Percentiles rank a stretch among this genome's conserved stretches.
phyloP scores from a whole-genome alignment of 2,113 vertebrate genomes.

The Brachyhypopomus gauderio region DNA sequence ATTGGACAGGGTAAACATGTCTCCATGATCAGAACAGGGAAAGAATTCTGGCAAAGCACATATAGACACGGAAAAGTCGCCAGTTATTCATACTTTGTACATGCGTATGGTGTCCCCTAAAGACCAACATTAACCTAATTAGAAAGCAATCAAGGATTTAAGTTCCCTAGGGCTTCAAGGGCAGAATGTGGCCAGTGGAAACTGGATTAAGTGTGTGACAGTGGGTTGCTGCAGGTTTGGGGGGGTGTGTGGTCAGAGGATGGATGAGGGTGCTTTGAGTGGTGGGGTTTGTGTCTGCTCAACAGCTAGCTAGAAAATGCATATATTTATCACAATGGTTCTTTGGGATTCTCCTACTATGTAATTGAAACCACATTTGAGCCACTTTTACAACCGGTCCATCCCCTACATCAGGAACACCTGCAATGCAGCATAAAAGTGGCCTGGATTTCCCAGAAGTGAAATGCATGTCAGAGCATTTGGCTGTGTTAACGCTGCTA shows the following conservation, averaged over 20 bases:
- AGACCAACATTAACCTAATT: no score
- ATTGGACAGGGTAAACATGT: no score
- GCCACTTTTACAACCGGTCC: conserved; percentile 4
- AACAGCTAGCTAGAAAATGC: neutral
- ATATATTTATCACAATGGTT: neutral
- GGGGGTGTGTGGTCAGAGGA: neutral
- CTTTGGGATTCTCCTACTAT: conserved; percentile 13
- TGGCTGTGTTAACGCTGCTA: neutral
- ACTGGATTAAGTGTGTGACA: conserved; percentile 43
- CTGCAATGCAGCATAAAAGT: conserved; percentile 49
- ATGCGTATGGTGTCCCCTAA: no score
- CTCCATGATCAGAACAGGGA: no score
- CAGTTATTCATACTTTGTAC: no score
- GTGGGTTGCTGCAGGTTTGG: neutral
- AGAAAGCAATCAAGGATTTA: no score
- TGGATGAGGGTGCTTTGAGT: neutral
- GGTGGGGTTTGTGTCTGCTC: neutral
- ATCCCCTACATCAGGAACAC: conserved; percentile 19
- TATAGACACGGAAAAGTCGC: no score
- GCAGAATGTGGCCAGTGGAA: conserved; percentile 31
- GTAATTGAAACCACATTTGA: conserved; percentile 3
- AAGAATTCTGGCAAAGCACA: no score
- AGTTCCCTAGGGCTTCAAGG: no score
- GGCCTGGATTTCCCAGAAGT: conserved; percentile 54
- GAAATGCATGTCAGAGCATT: neutral